Evolutionary conservation across 2,888 invertebrate species (phyloP).

Genomic region (Callosobruchus maculatus): DNA sequence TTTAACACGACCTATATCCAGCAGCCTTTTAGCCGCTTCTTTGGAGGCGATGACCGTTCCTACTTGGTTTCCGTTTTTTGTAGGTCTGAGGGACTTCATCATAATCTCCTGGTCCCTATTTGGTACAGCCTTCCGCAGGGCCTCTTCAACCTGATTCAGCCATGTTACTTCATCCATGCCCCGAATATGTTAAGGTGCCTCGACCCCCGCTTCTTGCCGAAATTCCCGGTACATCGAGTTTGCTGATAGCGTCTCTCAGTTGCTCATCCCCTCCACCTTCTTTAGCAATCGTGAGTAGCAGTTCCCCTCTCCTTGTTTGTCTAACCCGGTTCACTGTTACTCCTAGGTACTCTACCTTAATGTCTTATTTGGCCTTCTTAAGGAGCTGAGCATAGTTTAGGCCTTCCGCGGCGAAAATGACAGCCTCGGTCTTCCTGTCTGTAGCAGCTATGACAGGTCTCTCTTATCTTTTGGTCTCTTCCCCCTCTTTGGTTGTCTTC

Average conservation of each 20-base stretch:
- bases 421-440: not conserved
- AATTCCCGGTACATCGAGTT: not conserved
- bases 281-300: not conserved
- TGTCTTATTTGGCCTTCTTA: not conserved
- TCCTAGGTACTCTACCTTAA: not conserved
- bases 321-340: not conserved
- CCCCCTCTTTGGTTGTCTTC: not conserved
- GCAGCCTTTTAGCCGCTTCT: not conserved
- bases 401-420: not conserved
- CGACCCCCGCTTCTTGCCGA: not conserved
- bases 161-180: not conserved
- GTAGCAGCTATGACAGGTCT: too few species aligned
- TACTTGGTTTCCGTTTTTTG: not conserved
- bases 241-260: not conserved
- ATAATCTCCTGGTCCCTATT: not conserved
- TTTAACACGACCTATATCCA: not conserved
- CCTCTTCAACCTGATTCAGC: not conserved
- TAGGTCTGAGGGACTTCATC: not conserved
- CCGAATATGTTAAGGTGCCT: not conserved
- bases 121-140: not conserved
- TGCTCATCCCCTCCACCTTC: not conserved
- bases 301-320: not conserved
- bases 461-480: not conserved
- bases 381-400: not conserved
- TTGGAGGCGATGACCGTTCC: not conserved